Evolutionary conservation across 1,140 invertebrate species (phyloP).

Genomic region (Drosophila setifemur): DNA sequence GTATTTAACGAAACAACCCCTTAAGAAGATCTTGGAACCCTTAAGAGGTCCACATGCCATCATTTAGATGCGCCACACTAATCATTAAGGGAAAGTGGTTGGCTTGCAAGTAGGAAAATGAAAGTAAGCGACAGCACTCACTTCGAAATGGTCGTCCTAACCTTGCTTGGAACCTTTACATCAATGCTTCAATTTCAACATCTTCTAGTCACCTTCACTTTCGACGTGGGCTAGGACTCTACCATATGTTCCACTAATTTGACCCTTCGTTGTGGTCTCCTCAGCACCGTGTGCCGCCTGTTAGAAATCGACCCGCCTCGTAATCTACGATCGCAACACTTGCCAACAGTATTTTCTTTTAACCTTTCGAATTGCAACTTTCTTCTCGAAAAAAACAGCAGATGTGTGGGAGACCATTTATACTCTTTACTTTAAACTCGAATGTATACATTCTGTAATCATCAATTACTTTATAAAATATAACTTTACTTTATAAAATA

Average conservation of each 20-base stretch:
- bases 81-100: conserved; percentile 46
- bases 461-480: no score
- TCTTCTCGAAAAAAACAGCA: conserved; percentile 42
- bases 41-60: conserved; percentile 47
- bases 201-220: conserved; percentile 44
- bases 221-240: conserved; percentile 26
- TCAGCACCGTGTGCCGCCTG: conserved; percentile 52
- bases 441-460: no score
- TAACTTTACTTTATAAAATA: no score
- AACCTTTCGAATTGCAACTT: conserved; percentile 29
- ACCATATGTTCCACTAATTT: conserved; percentile 60
- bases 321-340: conserved; percentile 40
- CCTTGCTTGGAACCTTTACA: conserved; percentile 25
- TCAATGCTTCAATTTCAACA: conserved; percentile 20
- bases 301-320: conserved; percentile 49
- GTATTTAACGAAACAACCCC: conserved; percentile 58
- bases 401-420: conserved; percentile 32
- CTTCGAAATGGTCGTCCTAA: neutral
- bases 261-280: conserved; percentile 45
- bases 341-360: conserved; percentile 16
- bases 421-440: conserved; percentile 44
- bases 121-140: conserved; percentile 56
- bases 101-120: conserved; percentile 44
- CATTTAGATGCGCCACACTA: conserved; percentile 63
- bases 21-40: conserved; percentile 22